Conservation (phyloP, 2,113 vertebrate species). For the Podiceps cristatus region DNA sequence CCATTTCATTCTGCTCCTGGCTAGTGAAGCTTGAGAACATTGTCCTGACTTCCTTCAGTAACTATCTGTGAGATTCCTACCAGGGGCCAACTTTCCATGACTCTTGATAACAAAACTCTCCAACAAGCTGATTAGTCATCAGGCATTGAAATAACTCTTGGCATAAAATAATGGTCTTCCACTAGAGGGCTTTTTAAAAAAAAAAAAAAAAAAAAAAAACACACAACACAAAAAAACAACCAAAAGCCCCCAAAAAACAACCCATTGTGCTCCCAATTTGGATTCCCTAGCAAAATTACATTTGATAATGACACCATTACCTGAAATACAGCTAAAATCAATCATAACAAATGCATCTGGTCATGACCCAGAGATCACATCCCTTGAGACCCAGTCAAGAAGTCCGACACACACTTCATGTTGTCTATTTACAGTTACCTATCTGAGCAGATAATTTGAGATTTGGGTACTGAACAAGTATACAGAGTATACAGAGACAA, state of each 20-base stretch:
- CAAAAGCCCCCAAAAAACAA: too few relatives aligned
- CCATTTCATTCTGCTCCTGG: not conserved
- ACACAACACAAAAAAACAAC: too few relatives aligned
- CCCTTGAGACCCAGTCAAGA: not conserved
- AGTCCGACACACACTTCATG: not conserved
- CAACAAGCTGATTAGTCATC: not conserved
- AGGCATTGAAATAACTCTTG: not conserved
- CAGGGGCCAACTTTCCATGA: constrained; percentile 20
- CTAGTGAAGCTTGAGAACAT: not conserved
- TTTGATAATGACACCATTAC: not conserved
- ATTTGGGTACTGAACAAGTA: not conserved
- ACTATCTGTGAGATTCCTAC: constrained; percentile 54
- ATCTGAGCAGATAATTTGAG: not conserved
- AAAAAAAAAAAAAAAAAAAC: too few relatives aligned
- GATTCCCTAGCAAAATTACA: not conserved
- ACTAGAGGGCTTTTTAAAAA: not conserved
- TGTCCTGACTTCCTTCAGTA: not conserved
- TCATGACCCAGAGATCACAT: not conserved
- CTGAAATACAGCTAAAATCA: not conserved
- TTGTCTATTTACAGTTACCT: not conserved
- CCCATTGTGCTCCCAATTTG: not conserved
- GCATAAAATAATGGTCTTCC: not conserved
- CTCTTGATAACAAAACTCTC: constrained; percentile 2
- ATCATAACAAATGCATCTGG: accelerated
- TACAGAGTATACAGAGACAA: not conserved